Percentiles rank a stretch among this genome's conserved stretches.
Evolutionary conservation across 2,113 vertebrate genomes (phyloP).

Genomic region (Acrocephalus kingi): DNA sequence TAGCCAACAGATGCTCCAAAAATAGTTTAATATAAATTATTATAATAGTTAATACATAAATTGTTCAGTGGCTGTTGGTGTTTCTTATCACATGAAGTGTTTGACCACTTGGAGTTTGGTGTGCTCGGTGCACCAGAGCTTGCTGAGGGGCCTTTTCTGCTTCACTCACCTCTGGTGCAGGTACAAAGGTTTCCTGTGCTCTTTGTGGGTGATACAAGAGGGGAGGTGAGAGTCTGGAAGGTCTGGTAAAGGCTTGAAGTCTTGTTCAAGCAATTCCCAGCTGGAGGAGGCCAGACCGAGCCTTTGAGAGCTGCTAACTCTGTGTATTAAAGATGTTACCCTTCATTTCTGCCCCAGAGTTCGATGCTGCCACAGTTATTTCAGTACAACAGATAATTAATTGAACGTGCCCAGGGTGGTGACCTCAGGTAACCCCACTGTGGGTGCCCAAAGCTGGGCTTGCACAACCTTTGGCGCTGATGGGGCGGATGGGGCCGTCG

Average conservation of each 20-base stretch:
- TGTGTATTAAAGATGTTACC: rapidly evolving
- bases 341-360: neutral
- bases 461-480: neutral
- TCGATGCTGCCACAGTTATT: rapidly evolving
- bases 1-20: neutral
- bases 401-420: rapidly evolving
- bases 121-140: neutral
- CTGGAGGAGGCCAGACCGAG: neutral
- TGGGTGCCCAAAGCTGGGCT: neutral
- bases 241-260: neutral
- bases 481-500: neutral
- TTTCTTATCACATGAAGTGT: neutral
- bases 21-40: neutral
- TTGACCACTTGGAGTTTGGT: neutral
- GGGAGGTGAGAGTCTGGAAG: neutral
- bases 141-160: neutral
- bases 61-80: neutral
- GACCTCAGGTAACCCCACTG: neutral
- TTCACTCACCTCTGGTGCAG: neutral
- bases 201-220: rapidly evolving
- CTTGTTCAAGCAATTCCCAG: neutral
- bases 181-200: neutral
- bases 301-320: neutral
- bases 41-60: neutral
- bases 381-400: rapidly evolving